Conservation (phyloP, 2,888 invertebrate genomes). For the Megaustenia siamemsis region DNA sequence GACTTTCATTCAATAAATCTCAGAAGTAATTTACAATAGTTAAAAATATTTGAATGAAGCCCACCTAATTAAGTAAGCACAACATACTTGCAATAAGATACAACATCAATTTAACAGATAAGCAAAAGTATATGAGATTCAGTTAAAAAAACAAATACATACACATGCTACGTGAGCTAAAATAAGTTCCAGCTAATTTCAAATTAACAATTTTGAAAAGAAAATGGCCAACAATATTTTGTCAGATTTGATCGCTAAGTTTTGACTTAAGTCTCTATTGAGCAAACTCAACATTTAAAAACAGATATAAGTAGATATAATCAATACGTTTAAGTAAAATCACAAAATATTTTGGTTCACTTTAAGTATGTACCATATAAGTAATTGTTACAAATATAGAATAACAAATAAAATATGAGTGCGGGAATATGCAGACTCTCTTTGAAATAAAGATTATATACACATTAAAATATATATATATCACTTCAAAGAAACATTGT, state of each 20-base stretch:
- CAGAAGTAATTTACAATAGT: too few relatives aligned
- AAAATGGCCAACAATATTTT: not conserved
- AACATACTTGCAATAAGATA: not conserved
- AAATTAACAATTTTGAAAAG: not conserved
- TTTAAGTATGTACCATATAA: too few relatives aligned
- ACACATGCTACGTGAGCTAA: too few relatives aligned
- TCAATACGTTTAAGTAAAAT: not conserved
- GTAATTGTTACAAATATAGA: too few relatives aligned
- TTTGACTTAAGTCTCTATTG: not conserved
- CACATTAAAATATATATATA: not conserved
- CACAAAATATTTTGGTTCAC: too few relatives aligned
- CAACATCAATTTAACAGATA: not conserved
- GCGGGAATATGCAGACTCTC: not conserved
- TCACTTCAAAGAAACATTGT: not conserved
- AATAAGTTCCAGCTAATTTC: not conserved
- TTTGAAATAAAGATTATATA: not conserved
- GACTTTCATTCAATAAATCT: too few relatives aligned
- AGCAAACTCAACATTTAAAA: conserved; percentile 6
- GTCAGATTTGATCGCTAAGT: not conserved
- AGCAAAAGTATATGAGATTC: not conserved
- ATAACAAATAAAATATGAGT: not conserved
- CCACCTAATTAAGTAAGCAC: not conserved
- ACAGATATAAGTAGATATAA: conserved; percentile 3
- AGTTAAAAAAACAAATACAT: not conserved
- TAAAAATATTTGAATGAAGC: not conserved